Percentiles rank a stretch among this genome's conserved stretches.
Evolutionary conservation across 2,888 invertebrate genomes (phyloP).

Genomic region (Tineola bisselliella): DNA sequence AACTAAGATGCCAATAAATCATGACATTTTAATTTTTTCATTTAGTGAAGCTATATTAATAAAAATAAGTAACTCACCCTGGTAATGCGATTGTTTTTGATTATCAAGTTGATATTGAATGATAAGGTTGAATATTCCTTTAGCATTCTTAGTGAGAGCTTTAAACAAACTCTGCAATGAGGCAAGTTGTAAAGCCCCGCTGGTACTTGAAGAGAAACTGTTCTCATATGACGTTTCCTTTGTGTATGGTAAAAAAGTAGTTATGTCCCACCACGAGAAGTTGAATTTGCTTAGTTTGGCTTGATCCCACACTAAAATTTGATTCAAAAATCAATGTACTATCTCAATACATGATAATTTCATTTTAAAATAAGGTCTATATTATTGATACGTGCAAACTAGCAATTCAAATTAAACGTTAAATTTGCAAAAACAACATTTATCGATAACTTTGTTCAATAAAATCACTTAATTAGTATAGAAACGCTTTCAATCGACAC

Average conservation of each 20-base stretch:
- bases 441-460: no score
- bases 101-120: constrained; percentile 84
- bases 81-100: constrained; percentile 74
- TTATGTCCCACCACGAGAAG: constrained; percentile 92
- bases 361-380: no score
- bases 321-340: no score
- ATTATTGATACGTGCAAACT: no score
- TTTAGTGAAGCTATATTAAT: no score
- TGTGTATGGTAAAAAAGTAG: constrained; percentile 83
- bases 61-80: constrained; percentile 63
- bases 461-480: no score
- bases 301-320: constrained; percentile 86
- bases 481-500: no score
- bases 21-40: no score
- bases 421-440: no score
- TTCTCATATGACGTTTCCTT: constrained; percentile 89
- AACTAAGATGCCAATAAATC: no score
- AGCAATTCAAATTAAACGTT: no score
- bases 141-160: constrained; percentile 89
- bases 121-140: constrained; percentile 83
- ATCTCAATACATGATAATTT: no score
- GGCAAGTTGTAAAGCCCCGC: constrained; percentile 80
- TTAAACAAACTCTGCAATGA: constrained; percentile 90
- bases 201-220: constrained; percentile 82
- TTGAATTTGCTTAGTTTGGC: constrained; percentile 84